Percentiles rank a stretch among this genome's conserved stretches.
phyloP scores from a whole-genome alignment of 2,888 invertebrate species.

The Parnassius mnemosyne region DNA sequence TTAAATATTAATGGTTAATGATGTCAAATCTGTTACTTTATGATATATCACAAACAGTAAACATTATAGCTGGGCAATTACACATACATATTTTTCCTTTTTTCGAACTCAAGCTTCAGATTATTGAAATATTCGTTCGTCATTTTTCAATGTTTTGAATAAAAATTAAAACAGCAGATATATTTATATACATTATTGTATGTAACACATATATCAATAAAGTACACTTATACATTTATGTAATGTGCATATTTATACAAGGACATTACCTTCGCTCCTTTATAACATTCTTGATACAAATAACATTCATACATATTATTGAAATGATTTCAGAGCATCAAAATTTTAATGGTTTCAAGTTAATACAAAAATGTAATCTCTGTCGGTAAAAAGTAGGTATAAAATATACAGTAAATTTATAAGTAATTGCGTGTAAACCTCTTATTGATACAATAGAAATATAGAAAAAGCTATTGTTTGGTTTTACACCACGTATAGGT shows the following conservation, averaged over 20 bases:
- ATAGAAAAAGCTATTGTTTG: slow-evolving; percentile 74
- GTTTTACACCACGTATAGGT: slow-evolving; percentile 60
- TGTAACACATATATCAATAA: slow-evolving; percentile 16
- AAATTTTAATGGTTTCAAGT: slow-evolving; percentile 30
- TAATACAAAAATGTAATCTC: slow-evolving; percentile 40
- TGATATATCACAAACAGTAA: no score
- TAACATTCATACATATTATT: slow-evolving; percentile 19
- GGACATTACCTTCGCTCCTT: slow-evolving; percentile 15
- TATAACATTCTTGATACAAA: slow-evolving; percentile 15
- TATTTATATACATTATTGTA: slow-evolving; percentile 7
- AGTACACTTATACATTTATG: slow-evolving; percentile 19
- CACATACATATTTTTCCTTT: no score
- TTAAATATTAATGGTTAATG: no score
- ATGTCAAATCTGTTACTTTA: no score
- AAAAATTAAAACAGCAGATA: slow-evolving; percentile 1
- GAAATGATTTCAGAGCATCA: slow-evolving; percentile 32
- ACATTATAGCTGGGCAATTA: no score
- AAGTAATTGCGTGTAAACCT: slow-evolving; percentile 67
- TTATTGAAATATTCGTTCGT: no score
- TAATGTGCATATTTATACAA: slow-evolving; percentile 22
- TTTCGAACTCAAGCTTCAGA: no score
- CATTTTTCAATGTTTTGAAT: neutral
- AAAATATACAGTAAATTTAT: slow-evolving; percentile 70
- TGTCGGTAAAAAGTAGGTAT: slow-evolving; percentile 56
- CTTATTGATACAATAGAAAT: slow-evolving; percentile 70